A percentile compares a stretch with the other conserved stretches of the same genome.
Conservation (phyloP, 1,140 invertebrate genomes). For the Neodiprion pinetum region DNA sequence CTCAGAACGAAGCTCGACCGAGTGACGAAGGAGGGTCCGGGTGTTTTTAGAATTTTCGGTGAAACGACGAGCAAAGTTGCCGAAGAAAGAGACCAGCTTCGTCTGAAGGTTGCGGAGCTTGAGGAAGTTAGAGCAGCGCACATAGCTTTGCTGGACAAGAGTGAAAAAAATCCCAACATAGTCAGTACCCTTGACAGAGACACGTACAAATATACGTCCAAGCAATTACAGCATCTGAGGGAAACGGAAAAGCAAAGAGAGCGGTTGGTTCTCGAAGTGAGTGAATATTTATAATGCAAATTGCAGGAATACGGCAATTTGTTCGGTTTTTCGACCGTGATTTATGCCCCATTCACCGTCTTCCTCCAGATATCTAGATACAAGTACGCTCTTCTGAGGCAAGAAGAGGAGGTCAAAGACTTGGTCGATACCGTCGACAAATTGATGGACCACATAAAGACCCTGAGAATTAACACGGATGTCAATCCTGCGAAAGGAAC, state of each 20-base stretch:
- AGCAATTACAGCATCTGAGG: constrained; percentile 19
- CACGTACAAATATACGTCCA: constrained; percentile 14
- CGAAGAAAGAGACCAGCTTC: constrained; percentile 17
- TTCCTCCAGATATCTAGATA: neutral
- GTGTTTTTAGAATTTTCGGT: neutral
- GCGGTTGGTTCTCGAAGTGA: neutral
- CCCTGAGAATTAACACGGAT: neutral
- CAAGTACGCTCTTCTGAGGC: constrained; percentile 14
- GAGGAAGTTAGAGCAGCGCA: constrained; percentile 21
- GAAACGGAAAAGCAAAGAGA: constrained; percentile 6
- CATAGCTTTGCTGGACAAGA: constrained; percentile 15
- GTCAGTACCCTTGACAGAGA: constrained; percentile 17
- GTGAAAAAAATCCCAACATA: constrained; percentile 17
- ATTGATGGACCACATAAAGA: constrained; percentile 11
- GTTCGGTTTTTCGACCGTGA: no score
- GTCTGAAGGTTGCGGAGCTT: constrained; percentile 18
- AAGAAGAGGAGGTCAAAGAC: constrained; percentile 23
- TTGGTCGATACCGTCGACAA: constrained; percentile 17
- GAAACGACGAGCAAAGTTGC: neutral
- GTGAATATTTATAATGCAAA: neutral
- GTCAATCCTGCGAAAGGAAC: constrained; percentile 2
- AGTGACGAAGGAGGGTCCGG: neutral
- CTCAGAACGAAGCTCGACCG: neutral
- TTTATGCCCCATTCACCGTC: neutral
- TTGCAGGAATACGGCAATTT: no score